Evolutionary conservation across 2,888 invertebrate genomes (phyloP), one percentile per base, ranked within the genome.

Genomic region (Chirona hameri): DNA sequence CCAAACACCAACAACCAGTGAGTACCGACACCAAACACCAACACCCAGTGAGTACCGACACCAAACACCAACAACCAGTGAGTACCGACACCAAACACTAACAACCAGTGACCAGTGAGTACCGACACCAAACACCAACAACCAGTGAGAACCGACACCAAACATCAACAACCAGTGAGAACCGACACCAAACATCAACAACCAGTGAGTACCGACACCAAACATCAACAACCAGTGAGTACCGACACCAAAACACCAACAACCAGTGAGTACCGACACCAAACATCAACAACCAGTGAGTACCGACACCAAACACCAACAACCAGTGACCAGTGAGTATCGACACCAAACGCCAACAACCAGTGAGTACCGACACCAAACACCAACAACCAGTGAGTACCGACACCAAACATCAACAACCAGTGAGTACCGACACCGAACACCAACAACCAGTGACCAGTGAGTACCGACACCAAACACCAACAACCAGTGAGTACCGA

Each of bases 251-350:
- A 60, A 5, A n/a, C 24, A 10, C 3, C n/a, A 60, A 24, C 29
- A 52, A 52, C 52, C 52, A 52, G 52, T 52, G 52, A 52, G 52
- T 98, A 85, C 97, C 97, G 2, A 97, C 96, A 9, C 98, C 98
- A 1, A 96, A 97, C 88, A 96, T 96, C 84, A 97, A 97, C 89
- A 95, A 95, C 88, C 96, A 98, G 98, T 98, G 91, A 96, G 97
- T 55, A 15, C 27, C 15, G 52, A 72, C 10, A 29, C 72, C 14
- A 21, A 12, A 60, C 60, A 60, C 21, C 60, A 60, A 60, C 60
- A 89, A 24, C 69, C n/a, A 65, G n/a, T 98, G 91, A 96, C n/a
- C n/a, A n/a, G n/a, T n/a, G n/a, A n/a, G 97, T 52, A 48, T 12
- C 14, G 12, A 29, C 29, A 72, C 14, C 1, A 52, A 12, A 21